A percentile compares a stretch with the other conserved stretches of the same genome.
Conservation (phyloP, 1,140 invertebrate species). For the Nephila pilipes region DNA sequence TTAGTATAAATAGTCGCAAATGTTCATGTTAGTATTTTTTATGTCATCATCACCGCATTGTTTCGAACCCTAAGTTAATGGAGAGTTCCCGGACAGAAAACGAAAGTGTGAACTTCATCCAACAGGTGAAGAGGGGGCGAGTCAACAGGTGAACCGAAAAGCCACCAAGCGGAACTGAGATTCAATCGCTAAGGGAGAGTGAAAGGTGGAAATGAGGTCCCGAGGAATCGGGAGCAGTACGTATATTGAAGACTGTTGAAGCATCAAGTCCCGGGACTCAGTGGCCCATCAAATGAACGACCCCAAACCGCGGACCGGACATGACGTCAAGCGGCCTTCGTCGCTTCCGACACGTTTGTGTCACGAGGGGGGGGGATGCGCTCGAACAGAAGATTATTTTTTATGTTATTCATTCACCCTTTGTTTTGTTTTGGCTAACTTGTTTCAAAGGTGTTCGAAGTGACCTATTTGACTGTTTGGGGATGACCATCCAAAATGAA, state of each 20-base stretch:
- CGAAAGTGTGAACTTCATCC: background rate
- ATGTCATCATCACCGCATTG: background rate
- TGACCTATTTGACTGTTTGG: slow-evolving; percentile 52
- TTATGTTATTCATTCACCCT: background rate
- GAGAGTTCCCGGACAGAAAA: background rate
- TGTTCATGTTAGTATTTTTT: too few species aligned
- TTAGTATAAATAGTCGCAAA: too few species aligned
- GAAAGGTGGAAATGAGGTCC: background rate
- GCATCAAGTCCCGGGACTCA: slow-evolving; percentile 62
- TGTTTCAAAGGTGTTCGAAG: slow-evolving; percentile 34
- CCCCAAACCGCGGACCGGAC: slow-evolving; percentile 70
- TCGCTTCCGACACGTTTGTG: slow-evolving; percentile 71
- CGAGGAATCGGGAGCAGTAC: background rate
- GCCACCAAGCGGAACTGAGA: slow-evolving; percentile 46
- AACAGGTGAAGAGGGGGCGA: slow-evolving; percentile 16
- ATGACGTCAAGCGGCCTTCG: slow-evolving; percentile 74
- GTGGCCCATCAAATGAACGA: slow-evolving; percentile 65
- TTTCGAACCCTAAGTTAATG: background rate
- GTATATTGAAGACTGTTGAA: slow-evolving; percentile 59
- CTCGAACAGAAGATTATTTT: slow-evolving; percentile 23
- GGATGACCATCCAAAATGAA: background rate
- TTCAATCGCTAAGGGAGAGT: slow-evolving; percentile 58
- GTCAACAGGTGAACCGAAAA: slow-evolving; percentile 11
- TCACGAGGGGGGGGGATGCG: slow-evolving; percentile 38
- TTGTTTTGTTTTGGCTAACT: slow-evolving; percentile 8